These are phyloP conservation scores for Ornithoptera alexandrae DNA, from an alignment of 2,888 invertebrate genomes.

Conservation along the genomic window DNA sequence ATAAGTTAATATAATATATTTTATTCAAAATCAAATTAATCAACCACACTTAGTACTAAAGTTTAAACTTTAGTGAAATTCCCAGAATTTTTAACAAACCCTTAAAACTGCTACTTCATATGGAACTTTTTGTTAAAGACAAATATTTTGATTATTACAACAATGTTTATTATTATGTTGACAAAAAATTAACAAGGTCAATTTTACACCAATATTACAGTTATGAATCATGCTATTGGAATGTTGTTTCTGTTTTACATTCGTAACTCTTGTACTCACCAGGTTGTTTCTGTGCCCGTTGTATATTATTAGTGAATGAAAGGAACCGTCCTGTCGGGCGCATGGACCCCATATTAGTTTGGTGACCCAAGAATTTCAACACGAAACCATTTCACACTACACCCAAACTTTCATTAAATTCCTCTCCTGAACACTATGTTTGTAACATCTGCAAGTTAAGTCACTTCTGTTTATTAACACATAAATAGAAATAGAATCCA, in stretches of 20 bases:
- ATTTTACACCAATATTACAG: slow-evolving; percentile 29
- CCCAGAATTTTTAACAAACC: too few relatives aligned
- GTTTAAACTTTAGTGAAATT: too few relatives aligned
- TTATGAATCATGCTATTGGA: slow-evolving; percentile 52
- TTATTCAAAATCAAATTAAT: too few relatives aligned
- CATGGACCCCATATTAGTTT: slow-evolving; percentile 79
- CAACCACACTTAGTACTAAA: too few relatives aligned
- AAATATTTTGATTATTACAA: neutral
- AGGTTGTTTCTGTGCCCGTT: slow-evolving; percentile 77
- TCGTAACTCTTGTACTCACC: slow-evolving; percentile 53
- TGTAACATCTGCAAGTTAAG: slow-evolving; percentile 55
- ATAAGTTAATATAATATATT: too few relatives aligned
- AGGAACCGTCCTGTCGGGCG: slow-evolving; percentile 82
- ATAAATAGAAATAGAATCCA: slow-evolving; percentile 60
- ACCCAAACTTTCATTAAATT: slow-evolving; percentile 24
- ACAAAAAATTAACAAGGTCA: too few relatives aligned
- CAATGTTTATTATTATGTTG: slow-evolving; percentile 20
- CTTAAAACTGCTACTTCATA: too few relatives aligned
- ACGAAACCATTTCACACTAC: slow-evolving; percentile 51
- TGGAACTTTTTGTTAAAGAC: neutral
- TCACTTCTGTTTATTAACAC: slow-evolving; percentile 49
- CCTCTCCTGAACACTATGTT: slow-evolving; percentile 45
- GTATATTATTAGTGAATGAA: slow-evolving; percentile 81
- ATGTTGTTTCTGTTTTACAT: slow-evolving; percentile 40
- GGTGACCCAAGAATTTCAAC: slow-evolving; percentile 43